phyloP scores from a whole-genome alignment of 2,888 invertebrate genomes.

The Steinernema hermaphroditum region DNA sequence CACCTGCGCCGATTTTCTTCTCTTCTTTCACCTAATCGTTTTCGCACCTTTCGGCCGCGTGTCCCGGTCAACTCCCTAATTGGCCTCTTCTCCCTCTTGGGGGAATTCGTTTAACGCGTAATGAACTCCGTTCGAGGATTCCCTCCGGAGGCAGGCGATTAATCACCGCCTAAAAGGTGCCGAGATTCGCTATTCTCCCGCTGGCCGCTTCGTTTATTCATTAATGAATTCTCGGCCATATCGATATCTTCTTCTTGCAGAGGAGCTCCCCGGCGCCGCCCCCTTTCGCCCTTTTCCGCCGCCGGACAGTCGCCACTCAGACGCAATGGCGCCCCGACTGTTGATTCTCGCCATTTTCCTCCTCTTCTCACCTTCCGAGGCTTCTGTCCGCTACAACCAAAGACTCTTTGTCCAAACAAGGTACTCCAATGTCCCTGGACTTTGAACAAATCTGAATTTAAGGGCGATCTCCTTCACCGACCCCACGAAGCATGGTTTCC shows the following conservation, averaged over 20 bases:
- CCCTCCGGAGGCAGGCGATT: background rate
- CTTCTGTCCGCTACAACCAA: conserved; percentile 7
- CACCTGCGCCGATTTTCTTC: conserved; percentile 12
- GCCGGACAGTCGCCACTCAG: conserved; percentile 10
- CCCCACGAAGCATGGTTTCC: conserved; percentile 55
- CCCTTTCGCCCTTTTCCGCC: background rate
- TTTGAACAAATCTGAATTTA: too few relatives aligned
- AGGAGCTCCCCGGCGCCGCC: background rate
- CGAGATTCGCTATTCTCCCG: background rate
- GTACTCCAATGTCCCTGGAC: too few relatives aligned
- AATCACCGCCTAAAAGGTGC: conserved; percentile 15
- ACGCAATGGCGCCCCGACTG: background rate
- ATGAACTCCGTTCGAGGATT: background rate
- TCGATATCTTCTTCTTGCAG: conserved; percentile 6
- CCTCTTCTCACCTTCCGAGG: background rate
- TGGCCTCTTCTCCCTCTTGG: background rate
- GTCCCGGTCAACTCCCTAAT: background rate
- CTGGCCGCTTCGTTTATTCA: conserved; percentile 4
- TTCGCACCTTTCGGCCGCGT: background rate
- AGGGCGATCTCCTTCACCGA: conserved; percentile 53
- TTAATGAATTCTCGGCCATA: conserved; percentile 9
- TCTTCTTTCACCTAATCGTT: background rate
- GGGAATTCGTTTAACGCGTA: conserved; percentile 6
- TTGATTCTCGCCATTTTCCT: background rate
- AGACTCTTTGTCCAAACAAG: conserved; percentile 7